Base-by-base conservation (phyloP, 2,113 vertebrate genomes). In the Vulpes lagopus region DNA sequence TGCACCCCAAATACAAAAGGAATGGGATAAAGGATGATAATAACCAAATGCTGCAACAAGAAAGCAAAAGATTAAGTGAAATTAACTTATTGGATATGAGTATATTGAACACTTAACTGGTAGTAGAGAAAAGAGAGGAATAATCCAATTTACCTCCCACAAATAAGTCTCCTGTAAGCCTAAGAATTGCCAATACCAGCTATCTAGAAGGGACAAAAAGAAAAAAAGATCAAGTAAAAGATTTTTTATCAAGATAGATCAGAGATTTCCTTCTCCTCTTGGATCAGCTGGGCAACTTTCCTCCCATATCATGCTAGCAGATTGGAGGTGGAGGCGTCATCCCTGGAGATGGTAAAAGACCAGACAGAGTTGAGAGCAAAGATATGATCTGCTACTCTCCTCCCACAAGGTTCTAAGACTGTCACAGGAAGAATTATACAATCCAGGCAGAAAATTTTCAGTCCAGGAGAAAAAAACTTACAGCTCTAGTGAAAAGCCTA, bases 371-470 rank as follows among this genome's bases (percentile, higher is more conserved):
- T 65, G 49, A 84, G 30, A 89, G n/a, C 30, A 57, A 9, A 57
- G 11, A 57, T 10, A 22, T 3, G 0, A 62, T 19, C 67, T 0
- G 1, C 64, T 22, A 8, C 1, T 51, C 15, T 22, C 55, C 35
- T 85, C 23, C 7, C 32, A 87, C 15, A 71, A 62, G 19, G 4
- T 11, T 79, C 9, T 67, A 62, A 51, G 27, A 71, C 3, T 71
- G 30, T 22, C 6, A n/a, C 7, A 83, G 74, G 20, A 30, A 87
- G n/a, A 74, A 93, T 51, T 51, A 23, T 23, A 71, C 2, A 38
- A 15, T 27, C 2, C 20, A 93, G 30, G 30, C n/a, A 82, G 30
- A 94, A 87, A 89, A 95, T 53, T 1, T 27, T 3, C 20, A 83
- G 30, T 25, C 32, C 20, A 88, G 78, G 32, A 94, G 35, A 57